Conservation (phyloP, 2,113 vertebrate species). For the Archilochus colubris region DNA sequence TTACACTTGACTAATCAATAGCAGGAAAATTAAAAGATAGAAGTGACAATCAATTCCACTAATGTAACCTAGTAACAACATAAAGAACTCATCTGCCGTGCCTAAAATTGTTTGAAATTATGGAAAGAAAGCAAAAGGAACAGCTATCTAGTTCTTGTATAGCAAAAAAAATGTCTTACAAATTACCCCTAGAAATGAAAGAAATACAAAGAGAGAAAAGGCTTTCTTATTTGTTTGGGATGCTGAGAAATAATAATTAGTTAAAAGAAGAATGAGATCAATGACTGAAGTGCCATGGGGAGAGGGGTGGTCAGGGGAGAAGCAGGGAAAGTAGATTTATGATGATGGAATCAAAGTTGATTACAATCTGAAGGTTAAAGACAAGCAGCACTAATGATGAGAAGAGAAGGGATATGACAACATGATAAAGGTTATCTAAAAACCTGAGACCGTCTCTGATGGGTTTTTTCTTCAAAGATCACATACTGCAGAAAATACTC, state of each 20-base stretch:
- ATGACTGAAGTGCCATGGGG: background rate
- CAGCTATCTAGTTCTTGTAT: background rate
- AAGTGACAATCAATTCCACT: background rate
- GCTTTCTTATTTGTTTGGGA: background rate
- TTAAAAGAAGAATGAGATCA: background rate
- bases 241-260: background rate
- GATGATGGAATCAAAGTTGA: background rate
- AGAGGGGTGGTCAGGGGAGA: too few species aligned
- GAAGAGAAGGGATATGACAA: background rate
- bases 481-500: background rate
- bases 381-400: background rate
- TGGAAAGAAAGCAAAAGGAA: background rate
- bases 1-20: background rate
- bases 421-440: background rate
- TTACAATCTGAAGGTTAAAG: background rate
- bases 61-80: background rate
- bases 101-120: constrained; percentile 30
- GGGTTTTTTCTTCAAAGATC: background rate
- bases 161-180: background rate
- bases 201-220: background rate
- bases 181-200: background rate
- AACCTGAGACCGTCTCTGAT: background rate
- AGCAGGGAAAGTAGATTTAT: background rate
- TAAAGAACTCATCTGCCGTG: background rate
- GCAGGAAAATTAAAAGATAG: background rate